Percentiles rank a stretch among this genome's conserved stretches.
These are phyloP conservation scores for Nasonia longicornis DNA, from an alignment of 1,140 invertebrate genomes.

Conservation along the genomic window DNA sequence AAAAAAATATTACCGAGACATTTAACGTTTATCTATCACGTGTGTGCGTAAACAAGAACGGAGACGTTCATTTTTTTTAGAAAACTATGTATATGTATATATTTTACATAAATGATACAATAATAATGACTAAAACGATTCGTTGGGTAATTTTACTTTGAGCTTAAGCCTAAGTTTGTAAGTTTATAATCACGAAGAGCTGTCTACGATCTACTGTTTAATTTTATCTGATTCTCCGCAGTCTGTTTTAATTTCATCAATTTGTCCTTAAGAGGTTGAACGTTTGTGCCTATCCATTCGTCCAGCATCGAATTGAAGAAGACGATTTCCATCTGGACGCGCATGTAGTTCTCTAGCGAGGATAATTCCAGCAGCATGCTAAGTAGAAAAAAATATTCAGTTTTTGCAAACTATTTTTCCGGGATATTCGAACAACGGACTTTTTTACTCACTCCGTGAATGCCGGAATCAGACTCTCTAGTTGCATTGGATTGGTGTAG, in stretches of 20 bases:
- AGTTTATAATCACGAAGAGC: background rate
- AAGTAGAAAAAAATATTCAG: conserved; percentile 49
- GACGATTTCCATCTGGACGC: conserved; percentile 68
- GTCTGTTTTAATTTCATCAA: conserved; percentile 68
- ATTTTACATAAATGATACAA: conserved; percentile 30
- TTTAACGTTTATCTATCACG: conserved; percentile 1
- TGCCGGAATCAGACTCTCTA: conserved; percentile 71
- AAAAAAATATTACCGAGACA: background rate
- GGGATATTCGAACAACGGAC: conserved; percentile 26
- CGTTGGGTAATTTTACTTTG: background rate
- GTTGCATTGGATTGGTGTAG: conserved; percentile 77
- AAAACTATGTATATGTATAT: conserved; percentile 25
- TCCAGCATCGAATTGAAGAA: conserved; percentile 70
- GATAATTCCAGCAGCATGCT: conserved; percentile 71
- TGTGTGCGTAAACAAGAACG: background rate
- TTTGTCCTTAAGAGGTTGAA: conserved; percentile 69
- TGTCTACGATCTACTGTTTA: conserved; percentile 58
- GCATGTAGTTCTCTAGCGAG: conserved; percentile 70
- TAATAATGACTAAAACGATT: background rate
- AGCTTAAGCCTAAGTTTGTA: conserved; percentile 25
- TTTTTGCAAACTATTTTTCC: background rate
- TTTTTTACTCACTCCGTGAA: conserved; percentile 69
- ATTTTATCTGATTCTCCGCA: conserved; percentile 68
- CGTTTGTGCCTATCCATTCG: conserved; percentile 72
- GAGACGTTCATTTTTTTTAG: conserved; percentile 5